Percentiles rank a stretch among this genome's conserved stretches.
Evolutionary conservation across 2,888 invertebrate species (phyloP).

Genomic region (Nebria salina): DNA sequence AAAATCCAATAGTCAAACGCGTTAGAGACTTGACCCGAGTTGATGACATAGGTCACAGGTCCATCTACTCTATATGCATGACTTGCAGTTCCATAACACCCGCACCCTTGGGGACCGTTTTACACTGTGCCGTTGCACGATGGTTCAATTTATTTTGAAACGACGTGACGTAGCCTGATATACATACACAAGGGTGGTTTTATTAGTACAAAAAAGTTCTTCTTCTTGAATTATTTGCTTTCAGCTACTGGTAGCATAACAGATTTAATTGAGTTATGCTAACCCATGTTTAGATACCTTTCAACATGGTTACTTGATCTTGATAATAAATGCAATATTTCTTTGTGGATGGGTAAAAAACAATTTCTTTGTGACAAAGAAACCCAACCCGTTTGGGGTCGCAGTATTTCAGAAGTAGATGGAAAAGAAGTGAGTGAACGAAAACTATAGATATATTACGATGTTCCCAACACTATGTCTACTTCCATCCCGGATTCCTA

Average conservation of each 20-base stretch:
- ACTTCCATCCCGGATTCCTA: neutral
- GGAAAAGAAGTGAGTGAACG: neutral
- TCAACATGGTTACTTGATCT: neutral
- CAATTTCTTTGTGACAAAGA: neutral
- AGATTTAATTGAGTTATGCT: no score
- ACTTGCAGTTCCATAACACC: neutral
- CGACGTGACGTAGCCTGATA: neutral
- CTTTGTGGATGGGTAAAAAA: neutral
- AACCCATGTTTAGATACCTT: no score
- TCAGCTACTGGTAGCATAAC: no score
- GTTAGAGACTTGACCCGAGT: neutral
- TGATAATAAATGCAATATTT: neutral
- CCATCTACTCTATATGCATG: constrained; percentile 1
- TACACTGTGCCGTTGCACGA: neutral
- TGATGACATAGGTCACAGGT: neutral
- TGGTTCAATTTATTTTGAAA: neutral
- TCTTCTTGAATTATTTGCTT: neutral
- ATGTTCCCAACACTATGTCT: neutral
- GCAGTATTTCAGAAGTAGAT: neutral
- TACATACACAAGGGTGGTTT: neutral
- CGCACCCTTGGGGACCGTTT: neutral
- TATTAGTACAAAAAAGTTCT: neutral
- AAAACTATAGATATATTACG: no score
- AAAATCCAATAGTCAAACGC: neutral
- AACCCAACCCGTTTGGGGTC: neutral